phyloP scores from a whole-genome alignment of 1,140 invertebrate species.

The Macrobrachium nipponense region DNA sequence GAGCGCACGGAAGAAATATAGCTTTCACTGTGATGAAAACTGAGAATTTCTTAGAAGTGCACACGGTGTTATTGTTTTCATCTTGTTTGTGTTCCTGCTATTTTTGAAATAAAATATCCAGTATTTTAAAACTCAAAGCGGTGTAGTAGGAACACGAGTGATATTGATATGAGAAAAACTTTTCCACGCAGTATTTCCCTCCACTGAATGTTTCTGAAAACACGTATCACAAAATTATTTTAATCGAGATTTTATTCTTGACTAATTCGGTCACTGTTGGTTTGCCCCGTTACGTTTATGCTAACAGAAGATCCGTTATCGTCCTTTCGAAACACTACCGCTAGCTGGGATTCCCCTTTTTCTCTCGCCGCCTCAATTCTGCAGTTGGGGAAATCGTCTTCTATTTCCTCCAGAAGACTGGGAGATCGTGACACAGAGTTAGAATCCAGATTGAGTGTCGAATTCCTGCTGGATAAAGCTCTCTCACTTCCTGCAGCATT shows the following conservation, averaged over 20 bases:
- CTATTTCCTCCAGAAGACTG: conserved; percentile 13
- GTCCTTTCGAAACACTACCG: background rate
- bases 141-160: no score
- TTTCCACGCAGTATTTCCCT: no score
- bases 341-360: background rate
- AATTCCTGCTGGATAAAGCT: background rate
- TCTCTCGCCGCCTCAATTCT: background rate
- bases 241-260: background rate
- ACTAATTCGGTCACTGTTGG: background rate
- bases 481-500: background rate
- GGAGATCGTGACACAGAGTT: conserved; percentile 1
- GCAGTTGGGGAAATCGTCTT: background rate
- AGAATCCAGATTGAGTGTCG: background rate
- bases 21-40: no score
- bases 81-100: no score
- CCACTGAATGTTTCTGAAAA: no score
- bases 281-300: background rate
- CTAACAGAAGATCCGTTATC: background rate
- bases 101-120: no score
- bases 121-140: no score
- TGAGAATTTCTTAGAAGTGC: no score
- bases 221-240: background rate
- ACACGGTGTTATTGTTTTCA: no score
- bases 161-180: no score
- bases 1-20: no score